phyloP scores from a whole-genome alignment of 2,888 invertebrate genomes.

The Pomacea canaliculata region DNA sequence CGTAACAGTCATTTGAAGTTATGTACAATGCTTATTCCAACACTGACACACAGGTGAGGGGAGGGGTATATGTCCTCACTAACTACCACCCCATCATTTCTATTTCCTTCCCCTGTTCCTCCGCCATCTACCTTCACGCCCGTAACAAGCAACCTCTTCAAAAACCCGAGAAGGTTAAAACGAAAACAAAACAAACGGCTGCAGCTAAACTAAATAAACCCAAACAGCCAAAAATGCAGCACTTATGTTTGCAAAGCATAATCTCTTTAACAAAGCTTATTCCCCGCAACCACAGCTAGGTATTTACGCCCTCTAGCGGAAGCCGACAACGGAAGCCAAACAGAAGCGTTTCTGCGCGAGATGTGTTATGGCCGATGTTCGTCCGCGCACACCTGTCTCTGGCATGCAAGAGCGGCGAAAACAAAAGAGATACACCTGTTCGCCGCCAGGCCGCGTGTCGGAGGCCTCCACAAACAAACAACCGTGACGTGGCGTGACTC shows the following conservation, averaged over 20 bases:
- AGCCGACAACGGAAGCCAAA: not conserved
- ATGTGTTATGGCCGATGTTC: not conserved
- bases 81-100: no score
- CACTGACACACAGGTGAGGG: no score
- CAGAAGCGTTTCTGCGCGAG: not conserved
- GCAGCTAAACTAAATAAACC: constrained; percentile 6
- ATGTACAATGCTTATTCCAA: no score
- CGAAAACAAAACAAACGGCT: not conserved
- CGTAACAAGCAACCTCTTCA: no score
- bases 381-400: not conserved
- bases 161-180: no score
- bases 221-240: constrained; percentile 2
- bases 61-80: no score
- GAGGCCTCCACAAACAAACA: no score
- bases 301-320: not conserved
- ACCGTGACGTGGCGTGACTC: no score
- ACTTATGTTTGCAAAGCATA: not conserved
- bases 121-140: no score
- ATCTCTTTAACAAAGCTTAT: constrained; percentile 23
- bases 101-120: no score
- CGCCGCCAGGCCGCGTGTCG: no score
- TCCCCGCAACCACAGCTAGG: constrained; percentile 6
- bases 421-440: constrained; percentile 14
- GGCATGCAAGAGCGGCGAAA: not conserved
- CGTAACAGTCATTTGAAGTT: no score